Evolutionary conservation across 2,888 invertebrate genomes (phyloP).

Genomic region (Muschampia plurimacula): DNA sequence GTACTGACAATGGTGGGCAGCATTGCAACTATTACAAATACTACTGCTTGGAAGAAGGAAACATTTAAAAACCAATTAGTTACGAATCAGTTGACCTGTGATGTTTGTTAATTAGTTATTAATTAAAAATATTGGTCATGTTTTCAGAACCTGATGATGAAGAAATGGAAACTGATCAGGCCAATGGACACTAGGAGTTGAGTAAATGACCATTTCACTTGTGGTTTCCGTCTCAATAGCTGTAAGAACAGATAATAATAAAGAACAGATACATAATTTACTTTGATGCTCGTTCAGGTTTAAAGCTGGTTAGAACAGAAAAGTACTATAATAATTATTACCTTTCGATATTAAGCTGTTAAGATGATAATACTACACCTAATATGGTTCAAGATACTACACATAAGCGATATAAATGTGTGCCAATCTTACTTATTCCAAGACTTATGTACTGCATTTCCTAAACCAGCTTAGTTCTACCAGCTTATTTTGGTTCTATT

Average conservation of each 20-base stretch:
- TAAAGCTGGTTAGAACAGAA: conserved; percentile 68
- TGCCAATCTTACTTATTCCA: not conserved
- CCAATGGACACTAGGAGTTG: conserved; percentile 64
- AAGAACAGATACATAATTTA: conserved; percentile 52
- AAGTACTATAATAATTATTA: conserved; percentile 38
- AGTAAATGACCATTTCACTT: not conserved
- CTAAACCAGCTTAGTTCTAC: conserved; percentile 15
- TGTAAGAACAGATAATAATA: conserved; percentile 56
- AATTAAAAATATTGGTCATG: conserved; percentile 40
- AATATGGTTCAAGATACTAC: conserved; percentile 1
- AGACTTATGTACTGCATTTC: conserved; percentile 3
- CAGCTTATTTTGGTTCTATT: not conserved
- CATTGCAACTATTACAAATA: too few relatives aligned
- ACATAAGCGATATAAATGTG: conserved; percentile 13
- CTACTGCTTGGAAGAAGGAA: too few relatives aligned
- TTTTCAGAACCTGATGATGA: conserved; percentile 81
- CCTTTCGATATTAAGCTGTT: conserved; percentile 53
- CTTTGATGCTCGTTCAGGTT: conserved; percentile 42
- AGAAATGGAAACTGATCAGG: conserved; percentile 79
- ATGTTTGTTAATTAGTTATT: not conserved
- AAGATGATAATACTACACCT: conserved; percentile 66
- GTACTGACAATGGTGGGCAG: too few relatives aligned
- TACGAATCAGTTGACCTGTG: not conserved
- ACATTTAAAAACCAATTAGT: not conserved
- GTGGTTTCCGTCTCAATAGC: conserved; percentile 46